A percentile compares a stretch with the other conserved stretches of the same genome.
Evolutionary conservation across 1,140 invertebrate species (phyloP).

Genomic region (Ruditapes philippinarum): DNA sequence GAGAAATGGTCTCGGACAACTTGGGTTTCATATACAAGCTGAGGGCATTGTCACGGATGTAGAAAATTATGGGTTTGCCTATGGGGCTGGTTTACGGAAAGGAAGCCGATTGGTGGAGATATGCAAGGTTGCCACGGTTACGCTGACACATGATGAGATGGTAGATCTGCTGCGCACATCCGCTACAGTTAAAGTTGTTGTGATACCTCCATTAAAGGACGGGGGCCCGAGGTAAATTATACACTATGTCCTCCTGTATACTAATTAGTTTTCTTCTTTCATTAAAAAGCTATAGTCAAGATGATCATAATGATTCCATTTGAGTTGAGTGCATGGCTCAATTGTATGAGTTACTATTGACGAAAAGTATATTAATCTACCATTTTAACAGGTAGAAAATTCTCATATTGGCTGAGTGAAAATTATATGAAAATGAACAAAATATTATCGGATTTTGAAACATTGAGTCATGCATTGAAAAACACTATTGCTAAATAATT

Average conservation of each 20-base stretch:
- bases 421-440: too few relatives aligned
- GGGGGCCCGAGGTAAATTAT: conserved; percentile 88
- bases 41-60: conserved; percentile 98
- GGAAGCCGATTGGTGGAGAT: conserved; percentile 96
- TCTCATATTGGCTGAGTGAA: too few relatives aligned
- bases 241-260: not conserved
- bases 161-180: conserved; percentile 97
- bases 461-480: too few relatives aligned
- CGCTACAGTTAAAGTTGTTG: conserved; percentile 93
- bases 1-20: conserved; percentile 93
- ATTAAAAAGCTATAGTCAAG: not conserved
- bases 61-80: conserved; percentile 95
- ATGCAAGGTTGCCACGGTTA: conserved; percentile 93
- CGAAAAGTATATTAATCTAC: too few relatives aligned
- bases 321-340: not conserved
- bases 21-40: conserved; percentile 98
- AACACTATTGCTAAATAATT: too few relatives aligned
- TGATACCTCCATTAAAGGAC: conserved; percentile 92
- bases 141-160: conserved; percentile 97
- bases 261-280: conserved; percentile 8
- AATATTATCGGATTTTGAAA: too few relatives aligned
- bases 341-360: too few relatives aligned
- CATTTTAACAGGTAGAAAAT: too few relatives aligned
- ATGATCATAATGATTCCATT: not conserved
- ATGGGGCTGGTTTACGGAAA: conserved; percentile 95